Percentiles rank a stretch among this genome's conserved stretches.
phyloP scores from a whole-genome alignment of 2,888 invertebrate genomes.

The Drosophila kambysellisi region DNA sequence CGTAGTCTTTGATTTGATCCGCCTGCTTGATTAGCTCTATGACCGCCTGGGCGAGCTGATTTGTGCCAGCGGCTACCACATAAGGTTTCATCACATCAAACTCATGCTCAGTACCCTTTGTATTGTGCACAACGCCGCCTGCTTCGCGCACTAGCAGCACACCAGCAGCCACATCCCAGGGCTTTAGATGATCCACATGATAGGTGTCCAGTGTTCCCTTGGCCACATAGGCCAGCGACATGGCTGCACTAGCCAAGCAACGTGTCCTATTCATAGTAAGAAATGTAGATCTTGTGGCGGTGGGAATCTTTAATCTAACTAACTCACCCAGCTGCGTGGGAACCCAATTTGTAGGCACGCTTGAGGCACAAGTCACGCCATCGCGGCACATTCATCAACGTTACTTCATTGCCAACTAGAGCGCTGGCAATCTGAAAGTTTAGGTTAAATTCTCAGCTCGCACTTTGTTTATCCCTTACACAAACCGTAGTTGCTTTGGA shows the following conservation, averaged over 20 bases:
- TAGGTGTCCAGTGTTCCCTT: conserved; percentile 89
- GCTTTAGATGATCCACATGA: conserved; percentile 89
- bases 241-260: conserved; percentile 89
- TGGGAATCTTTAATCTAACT: background rate
- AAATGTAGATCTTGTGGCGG: background rate
- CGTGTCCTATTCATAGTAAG: conserved; percentile 83
- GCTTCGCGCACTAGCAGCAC: conserved; percentile 90
- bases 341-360: conserved; percentile 77
- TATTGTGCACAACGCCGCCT: conserved; percentile 89
- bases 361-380: conserved; percentile 81
- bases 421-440: conserved; percentile 76
- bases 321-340: conserved; percentile 78
- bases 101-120: conserved; percentile 85
- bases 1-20: conserved; percentile 83
- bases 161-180: conserved; percentile 93
- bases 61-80: conserved; percentile 86
- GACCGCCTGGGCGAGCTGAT: conserved; percentile 85
- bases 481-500: conserved; percentile 74
- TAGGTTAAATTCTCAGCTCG: background rate
- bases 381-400: conserved; percentile 70
- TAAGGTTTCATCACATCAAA: conserved; percentile 87
- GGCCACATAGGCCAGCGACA: conserved; percentile 90
- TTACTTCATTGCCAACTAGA: conserved; percentile 80
- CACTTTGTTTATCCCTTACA: conserved; percentile 3
- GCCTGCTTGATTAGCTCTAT: conserved; percentile 86